Conservation (phyloP, 2,113 vertebrate species). For the Furnarius figulus region DNA sequence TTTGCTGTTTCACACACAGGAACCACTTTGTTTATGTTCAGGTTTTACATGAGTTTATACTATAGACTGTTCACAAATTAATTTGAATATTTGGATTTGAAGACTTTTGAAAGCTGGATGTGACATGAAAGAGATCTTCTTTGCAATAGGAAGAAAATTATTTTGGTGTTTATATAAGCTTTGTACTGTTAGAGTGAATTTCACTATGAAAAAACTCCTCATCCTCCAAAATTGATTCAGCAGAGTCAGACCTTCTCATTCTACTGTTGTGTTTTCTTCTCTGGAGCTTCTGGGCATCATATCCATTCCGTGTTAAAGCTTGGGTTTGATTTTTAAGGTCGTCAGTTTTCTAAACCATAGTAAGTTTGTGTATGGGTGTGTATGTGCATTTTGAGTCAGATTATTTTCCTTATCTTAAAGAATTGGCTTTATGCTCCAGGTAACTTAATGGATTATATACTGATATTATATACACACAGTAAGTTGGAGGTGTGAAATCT, state of each 20-base stretch:
- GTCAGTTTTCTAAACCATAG: background rate
- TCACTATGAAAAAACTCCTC: background rate
- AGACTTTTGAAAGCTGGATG: background rate
- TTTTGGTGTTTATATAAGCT: background rate
- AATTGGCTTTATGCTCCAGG: background rate
- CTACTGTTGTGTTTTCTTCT: background rate
- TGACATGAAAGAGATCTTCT: background rate
- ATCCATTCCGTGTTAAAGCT: background rate
- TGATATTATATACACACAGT: background rate
- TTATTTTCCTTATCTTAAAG: background rate
- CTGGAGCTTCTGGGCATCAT: background rate
- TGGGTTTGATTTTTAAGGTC: background rate
- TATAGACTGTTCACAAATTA: background rate
- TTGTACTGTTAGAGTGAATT: background rate
- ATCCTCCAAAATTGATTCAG: background rate
- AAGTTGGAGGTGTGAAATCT: background rate
- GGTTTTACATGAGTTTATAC: background rate
- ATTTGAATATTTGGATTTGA: background rate
- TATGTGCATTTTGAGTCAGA: background rate
- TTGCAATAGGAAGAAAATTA: background rate
- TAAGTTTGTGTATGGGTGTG: background rate
- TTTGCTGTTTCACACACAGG: background rate
- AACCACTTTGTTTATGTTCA: background rate
- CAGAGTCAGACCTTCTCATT: background rate
- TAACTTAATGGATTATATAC: background rate